Percentiles rank a stretch among this genome's conserved stretches.
phyloP scores from a whole-genome alignment of 2,888 invertebrate genomes.

The Dyspetes luteomarginatus region DNA sequence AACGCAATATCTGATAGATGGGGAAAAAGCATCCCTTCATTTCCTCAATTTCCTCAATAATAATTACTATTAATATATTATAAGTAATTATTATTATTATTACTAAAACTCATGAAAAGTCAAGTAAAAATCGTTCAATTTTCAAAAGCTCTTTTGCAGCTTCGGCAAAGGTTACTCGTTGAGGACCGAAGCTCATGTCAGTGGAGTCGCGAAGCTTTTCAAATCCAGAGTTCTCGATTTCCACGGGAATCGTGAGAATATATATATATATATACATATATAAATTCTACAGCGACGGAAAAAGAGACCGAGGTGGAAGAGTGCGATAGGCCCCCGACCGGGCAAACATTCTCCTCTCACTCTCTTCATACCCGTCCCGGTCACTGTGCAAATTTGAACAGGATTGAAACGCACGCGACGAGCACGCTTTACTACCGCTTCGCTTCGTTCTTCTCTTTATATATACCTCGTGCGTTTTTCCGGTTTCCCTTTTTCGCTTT shows the following conservation, averaged over 20 bases:
- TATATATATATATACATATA: background rate
- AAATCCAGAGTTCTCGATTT: slow-evolving; percentile 47
- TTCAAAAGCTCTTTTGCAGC: slow-evolving; percentile 17
- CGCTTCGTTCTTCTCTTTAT: slow-evolving; percentile 41
- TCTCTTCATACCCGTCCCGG: slow-evolving; percentile 20
- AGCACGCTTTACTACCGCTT: slow-evolving; percentile 54
- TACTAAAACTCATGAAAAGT: too few species aligned
- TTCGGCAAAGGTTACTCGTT: slow-evolving; percentile 2
- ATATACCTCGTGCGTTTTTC: slow-evolving; percentile 29
- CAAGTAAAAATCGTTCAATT: slow-evolving; percentile 13
- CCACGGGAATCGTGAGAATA: background rate
- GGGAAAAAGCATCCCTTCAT: too few species aligned
- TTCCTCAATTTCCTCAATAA: too few species aligned
- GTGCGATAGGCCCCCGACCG: slow-evolving; percentile 51
- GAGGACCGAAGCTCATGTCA: slow-evolving; percentile 1
- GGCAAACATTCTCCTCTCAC: slow-evolving; percentile 62
- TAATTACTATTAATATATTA: too few species aligned
- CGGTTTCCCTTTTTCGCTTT: slow-evolving; percentile 23
- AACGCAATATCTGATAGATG: too few species aligned
- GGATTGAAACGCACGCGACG: slow-evolving; percentile 68
- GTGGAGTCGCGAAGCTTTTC: slow-evolving; percentile 53
- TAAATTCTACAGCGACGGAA: background rate
- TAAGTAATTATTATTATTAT: too few species aligned
- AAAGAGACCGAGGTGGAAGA: slow-evolving; percentile 32
- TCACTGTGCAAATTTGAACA: slow-evolving; percentile 76